Evolutionary conservation across 2,113 vertebrate genomes (phyloP).

Genomic region (Alethe diademata): DNA sequence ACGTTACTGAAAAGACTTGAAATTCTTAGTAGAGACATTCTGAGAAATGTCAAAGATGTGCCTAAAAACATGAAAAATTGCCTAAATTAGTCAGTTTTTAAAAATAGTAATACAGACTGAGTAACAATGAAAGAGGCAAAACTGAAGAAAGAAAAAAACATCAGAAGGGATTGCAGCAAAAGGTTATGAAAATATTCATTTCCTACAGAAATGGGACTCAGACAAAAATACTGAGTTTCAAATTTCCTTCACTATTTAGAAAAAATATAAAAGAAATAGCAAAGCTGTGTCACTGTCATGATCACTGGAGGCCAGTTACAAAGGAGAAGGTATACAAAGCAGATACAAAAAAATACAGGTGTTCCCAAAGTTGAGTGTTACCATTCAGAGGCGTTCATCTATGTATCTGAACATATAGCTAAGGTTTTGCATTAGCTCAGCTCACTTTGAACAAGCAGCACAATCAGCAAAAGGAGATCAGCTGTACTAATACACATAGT

Average conservation of each 20-base stretch:
- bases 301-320: background rate
- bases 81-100: background rate
- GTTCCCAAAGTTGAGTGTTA: fast-evolving
- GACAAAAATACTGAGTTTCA: background rate
- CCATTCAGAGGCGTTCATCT: background rate
- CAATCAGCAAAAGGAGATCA: background rate
- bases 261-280: background rate
- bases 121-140: background rate
- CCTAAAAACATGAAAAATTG: background rate
- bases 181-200: background rate
- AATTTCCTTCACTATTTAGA: background rate
- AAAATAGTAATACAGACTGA: background rate
- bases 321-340: background rate
- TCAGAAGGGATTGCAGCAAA: background rate
- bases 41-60: background rate
- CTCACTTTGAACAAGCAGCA: background rate
- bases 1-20: background rate
- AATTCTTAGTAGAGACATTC: background rate
- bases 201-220: background rate
- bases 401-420: fast-evolving
- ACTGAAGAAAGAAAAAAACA: background rate
- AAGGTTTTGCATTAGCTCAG: background rate
- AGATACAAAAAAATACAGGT: background rate
- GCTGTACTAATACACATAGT: background rate
- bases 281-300: background rate